phyloP scores from a whole-genome alignment of 2,113 vertebrate genomes.

The Nannospalax galili region DNA sequence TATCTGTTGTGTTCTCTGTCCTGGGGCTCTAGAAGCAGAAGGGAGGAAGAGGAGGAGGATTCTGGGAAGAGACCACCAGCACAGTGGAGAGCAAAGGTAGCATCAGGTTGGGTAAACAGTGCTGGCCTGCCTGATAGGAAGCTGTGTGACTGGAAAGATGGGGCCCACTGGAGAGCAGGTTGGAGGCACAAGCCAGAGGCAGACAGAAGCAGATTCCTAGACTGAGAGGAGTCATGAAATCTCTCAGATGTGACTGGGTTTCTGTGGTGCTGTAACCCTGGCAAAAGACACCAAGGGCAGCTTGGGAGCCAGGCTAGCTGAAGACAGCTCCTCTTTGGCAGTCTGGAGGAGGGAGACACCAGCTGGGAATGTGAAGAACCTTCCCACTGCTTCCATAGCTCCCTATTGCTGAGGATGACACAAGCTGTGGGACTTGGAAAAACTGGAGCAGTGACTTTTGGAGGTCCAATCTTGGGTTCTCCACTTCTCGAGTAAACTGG shows the following conservation, averaged over 20 bases:
- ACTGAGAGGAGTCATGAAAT: not conserved
- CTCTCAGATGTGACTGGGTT: not conserved
- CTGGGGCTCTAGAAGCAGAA: not conserved
- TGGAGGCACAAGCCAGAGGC: not conserved
- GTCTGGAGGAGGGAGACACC: not conserved
- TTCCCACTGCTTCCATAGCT: too few relatives aligned
- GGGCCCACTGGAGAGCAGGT: not conserved
- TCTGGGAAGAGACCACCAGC: too few relatives aligned
- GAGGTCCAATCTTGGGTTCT: not conserved
- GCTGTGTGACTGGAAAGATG: not conserved
- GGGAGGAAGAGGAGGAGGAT: too few relatives aligned
- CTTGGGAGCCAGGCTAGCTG: not conserved
- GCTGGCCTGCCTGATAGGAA: not conserved
- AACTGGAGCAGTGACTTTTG: not conserved
- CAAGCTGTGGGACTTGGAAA: not conserved
- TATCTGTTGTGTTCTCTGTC: accelerated
- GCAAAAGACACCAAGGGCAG: not conserved
- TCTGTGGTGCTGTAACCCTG: not conserved
- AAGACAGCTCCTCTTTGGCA: not conserved
- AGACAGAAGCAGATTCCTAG: not conserved
- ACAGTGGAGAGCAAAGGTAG: not conserved
- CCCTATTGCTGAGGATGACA: not conserved
- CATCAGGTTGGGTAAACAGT: not conserved
- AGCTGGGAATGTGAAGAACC: not conserved
- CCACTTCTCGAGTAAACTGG: not conserved